Base-by-base conservation (phyloP, 2,113 vertebrate species). In the Heterotis niloticus region DNA sequence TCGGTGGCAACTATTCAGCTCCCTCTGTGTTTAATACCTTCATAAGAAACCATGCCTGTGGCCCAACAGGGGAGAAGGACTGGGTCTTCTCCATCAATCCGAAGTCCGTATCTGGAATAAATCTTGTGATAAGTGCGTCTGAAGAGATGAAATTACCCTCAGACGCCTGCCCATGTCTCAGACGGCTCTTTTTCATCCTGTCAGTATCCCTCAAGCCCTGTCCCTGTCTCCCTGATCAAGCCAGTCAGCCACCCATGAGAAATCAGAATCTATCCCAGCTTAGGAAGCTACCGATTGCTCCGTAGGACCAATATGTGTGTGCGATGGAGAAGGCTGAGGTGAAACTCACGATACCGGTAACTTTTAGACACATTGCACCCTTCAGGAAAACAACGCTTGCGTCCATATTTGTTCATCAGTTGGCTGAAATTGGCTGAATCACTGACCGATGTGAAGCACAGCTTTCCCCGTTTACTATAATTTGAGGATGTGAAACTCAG, bases 141-240 rank as follows among this genome's bases (percentile, higher is more conserved):
- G 76, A 67, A 34, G 76, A 52, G 76, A 54, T 66, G 23, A 44
- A 67, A 77, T 67, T 52, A 51, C 76, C 44, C 76, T 77, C 44
- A 26, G 23, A 77, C 44, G 76, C 44, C 76, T 77, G 59, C 64
- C 34, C 13, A 44, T 77, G 64, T 66, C 62, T 54, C 34, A 10
- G 64, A 84, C 81, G 51, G 71, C 66, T 59, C 67, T 56, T 52
- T 66, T n/a, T 51, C 71, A 26, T 69, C 24, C 68, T 62, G 76
- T 54, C 71, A 69, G 69, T n/a, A 77, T 56, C 78, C 57, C 72
- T 59, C 1, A 57, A 62, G 68, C 70, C 73, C 10, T 23, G 78
- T 60, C 66, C 51, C 64, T 70, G 66, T 78, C 66, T 51, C 7
- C 24, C 67, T 29, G 67, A 28, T 69, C 24, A 20, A 69, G 52